Evolutionary conservation across 2,797 vertebrate species (phyloP).

Genomic region (Zonotrichia albicollis): DNA sequence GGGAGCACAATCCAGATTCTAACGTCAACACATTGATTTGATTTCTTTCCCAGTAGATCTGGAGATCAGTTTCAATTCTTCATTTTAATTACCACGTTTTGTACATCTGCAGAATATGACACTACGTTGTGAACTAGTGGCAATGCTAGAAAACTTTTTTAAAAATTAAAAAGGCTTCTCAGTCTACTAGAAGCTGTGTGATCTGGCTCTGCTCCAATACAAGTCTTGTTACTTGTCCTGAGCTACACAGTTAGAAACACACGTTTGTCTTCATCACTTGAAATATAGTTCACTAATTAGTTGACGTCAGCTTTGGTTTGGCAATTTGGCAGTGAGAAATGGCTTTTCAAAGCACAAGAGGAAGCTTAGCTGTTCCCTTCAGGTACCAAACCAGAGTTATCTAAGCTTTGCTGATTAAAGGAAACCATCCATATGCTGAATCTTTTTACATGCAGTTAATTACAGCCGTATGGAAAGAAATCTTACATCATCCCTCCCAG

Average conservation of each 20-base stretch:
- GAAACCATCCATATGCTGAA: not conserved
- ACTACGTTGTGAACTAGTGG: not conserved
- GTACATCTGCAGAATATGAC: not conserved
- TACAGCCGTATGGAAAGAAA: not conserved
- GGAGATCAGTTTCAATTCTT: not conserved
- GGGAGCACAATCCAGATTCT: not conserved
- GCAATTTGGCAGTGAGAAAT: not conserved
- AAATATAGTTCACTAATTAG: not conserved
- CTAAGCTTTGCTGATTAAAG: constrained; percentile 34
- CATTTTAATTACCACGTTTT: not conserved
- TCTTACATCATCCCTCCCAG: not conserved
- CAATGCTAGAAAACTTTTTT: not conserved
- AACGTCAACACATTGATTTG: not conserved
- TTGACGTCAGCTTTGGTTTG: not conserved
- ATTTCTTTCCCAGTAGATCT: not conserved
- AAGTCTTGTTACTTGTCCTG: not conserved
- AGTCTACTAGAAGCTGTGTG: not conserved
- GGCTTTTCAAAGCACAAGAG: not conserved
- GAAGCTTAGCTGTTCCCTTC: not conserved
- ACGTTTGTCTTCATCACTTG: not conserved
- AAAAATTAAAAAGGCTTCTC: not conserved
- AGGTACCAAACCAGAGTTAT: not conserved
- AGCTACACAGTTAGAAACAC: not conserved
- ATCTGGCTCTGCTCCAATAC: not conserved
- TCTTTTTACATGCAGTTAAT: not conserved